These are phyloP conservation scores for Artemia franciscana DNA, from an alignment of 1,140 invertebrate genomes.

Conservation along the genomic window DNA sequence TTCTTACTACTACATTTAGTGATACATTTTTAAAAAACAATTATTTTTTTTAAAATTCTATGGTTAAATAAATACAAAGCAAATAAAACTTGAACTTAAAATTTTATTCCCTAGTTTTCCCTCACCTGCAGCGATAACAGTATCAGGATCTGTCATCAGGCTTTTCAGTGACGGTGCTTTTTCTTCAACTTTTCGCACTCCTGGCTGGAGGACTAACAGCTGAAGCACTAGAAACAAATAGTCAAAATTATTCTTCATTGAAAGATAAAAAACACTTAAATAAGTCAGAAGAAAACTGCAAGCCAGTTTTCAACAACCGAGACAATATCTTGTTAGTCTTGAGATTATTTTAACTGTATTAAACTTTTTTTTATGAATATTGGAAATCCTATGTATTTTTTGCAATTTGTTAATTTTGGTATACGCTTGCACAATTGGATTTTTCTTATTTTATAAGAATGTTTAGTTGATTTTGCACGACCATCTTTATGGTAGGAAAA, in stretches of 20 bases:
- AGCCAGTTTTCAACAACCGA: not conserved
- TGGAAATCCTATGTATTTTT: too few relatives aligned
- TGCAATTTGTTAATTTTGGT: too few relatives aligned
- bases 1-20: not conserved
- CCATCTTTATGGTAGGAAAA: slow-evolving; percentile 8
- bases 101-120: too few relatives aligned
- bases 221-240: slow-evolving; percentile 46
- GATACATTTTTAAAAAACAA: not conserved
- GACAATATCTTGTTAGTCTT: not conserved
- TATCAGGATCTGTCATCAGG: slow-evolving; percentile 86
- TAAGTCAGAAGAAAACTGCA: slow-evolving; percentile 9
- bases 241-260: not conserved
- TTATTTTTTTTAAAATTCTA: not conserved
- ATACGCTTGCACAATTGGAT: too few relatives aligned
- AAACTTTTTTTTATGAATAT: too few relatives aligned
- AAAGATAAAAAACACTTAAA: not conserved
- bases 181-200: slow-evolving; percentile 63
- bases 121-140: slow-evolving; percentile 38
- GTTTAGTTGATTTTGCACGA: too few relatives aligned
- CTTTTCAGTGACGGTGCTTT: slow-evolving; percentile 76
- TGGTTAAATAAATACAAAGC: not conserved
- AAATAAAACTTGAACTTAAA: slow-evolving; percentile 1
- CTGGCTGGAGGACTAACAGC: slow-evolving; percentile 79
- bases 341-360: too few relatives aligned
- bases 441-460: too few relatives aligned